Conservation (phyloP, 1,140 invertebrate species). For the Papilio glaucus region DNA sequence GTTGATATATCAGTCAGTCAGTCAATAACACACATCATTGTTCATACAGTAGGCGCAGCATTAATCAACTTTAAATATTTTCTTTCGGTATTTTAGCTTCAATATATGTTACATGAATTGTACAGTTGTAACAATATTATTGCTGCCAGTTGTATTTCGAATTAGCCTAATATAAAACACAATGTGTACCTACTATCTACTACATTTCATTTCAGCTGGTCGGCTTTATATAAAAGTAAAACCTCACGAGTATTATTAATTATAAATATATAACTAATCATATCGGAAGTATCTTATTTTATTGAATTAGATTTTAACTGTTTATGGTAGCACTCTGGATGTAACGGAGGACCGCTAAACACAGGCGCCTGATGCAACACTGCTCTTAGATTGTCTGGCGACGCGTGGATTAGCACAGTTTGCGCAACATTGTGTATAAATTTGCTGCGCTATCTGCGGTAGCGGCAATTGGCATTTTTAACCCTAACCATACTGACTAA, state of each 20-base stretch:
- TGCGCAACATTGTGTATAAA: constrained; percentile 81
- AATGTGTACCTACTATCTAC: constrained; percentile 2
- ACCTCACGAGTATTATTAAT: no score
- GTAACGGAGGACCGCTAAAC: background rate
- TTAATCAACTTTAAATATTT: background rate
- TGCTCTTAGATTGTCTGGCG: constrained; percentile 57
- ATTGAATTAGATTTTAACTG: no score
- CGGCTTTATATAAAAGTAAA: no score
- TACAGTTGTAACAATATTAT: constrained; percentile 17
- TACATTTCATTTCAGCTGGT: no score
- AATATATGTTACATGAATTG: background rate
- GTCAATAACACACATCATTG: background rate
- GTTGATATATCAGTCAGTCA: no score
- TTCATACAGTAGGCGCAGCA: background rate
- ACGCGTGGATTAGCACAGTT: constrained; percentile 65
- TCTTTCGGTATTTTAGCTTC: constrained; percentile 3
- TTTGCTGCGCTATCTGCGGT: constrained; percentile 71
- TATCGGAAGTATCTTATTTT: no score
- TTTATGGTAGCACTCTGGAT: background rate
- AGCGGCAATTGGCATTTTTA: constrained; percentile 60
- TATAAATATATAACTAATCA: no score
- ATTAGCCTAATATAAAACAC: background rate
- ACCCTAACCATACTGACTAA: constrained; percentile 39
- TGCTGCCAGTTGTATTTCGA: background rate
- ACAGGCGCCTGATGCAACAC: constrained; percentile 58